Percentiles rank a stretch among this genome's conserved stretches.
phyloP scores from a whole-genome alignment of 2,888 invertebrate genomes.

The Pristionchus entomophagus region DNA sequence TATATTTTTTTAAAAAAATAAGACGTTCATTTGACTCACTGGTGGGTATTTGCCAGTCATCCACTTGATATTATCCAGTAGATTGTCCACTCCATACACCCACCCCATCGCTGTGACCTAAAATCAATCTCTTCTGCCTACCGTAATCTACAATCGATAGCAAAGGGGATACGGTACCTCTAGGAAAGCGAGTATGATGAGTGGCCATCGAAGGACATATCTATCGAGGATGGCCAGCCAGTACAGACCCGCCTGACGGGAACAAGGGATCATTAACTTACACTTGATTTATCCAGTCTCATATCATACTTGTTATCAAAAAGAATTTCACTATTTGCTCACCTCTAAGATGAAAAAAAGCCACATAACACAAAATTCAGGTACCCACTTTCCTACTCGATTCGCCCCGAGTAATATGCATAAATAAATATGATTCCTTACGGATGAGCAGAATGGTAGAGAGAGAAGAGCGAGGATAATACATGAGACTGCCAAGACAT shows the following conservation, averaged over 20 bases:
- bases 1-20: too few relatives aligned
- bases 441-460: slow-evolving; percentile 73
- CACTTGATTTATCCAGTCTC: not conserved
- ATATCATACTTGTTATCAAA: too few relatives aligned
- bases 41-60: slow-evolving; percentile 82
- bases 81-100: slow-evolving; percentile 77
- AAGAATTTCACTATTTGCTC: too few relatives aligned
- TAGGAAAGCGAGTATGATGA: slow-evolving; percentile 81
- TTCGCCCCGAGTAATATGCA: too few relatives aligned
- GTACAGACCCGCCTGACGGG: slow-evolving; percentile 77
- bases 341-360: not conserved
- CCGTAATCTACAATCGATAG: not conserved
- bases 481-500: slow-evolving; percentile 69
- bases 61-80: slow-evolving; percentile 79
- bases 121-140: not conserved
- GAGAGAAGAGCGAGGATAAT: slow-evolving; percentile 70
- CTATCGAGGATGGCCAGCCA: slow-evolving; percentile 79
- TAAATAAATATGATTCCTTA: slow-evolving; percentile 52
- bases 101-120: slow-evolving; percentile 45
- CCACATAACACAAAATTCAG: too few relatives aligned
- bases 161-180: slow-evolving; percentile 69
- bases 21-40: slow-evolving; percentile 60
- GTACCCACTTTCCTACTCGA: too few relatives aligned
- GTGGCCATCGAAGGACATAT: slow-evolving; percentile 79
- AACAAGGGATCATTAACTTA: not conserved